Evolutionary conservation across 2,888 invertebrate species (phyloP).

Genomic region (Drosophila cognata): DNA sequence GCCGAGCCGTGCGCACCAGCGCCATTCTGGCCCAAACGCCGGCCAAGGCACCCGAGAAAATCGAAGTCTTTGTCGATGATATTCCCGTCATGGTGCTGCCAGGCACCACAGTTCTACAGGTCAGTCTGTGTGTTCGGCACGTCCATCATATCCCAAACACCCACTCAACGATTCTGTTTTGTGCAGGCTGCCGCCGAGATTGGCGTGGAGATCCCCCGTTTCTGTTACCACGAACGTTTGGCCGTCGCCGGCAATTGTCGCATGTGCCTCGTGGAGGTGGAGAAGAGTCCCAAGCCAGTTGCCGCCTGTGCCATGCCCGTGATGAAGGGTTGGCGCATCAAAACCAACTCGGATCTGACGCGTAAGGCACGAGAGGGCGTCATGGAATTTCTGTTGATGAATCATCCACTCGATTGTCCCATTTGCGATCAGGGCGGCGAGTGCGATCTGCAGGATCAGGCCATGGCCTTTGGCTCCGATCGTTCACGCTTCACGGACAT

Average conservation of each 20-base stretch:
- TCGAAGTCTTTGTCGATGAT: conserved; percentile 99
- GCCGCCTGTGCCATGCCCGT: conserved; percentile 99
- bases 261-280: conserved; percentile 99
- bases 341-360: conserved; percentile 98
- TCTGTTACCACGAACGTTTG: conserved; percentile 99
- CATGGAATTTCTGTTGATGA: conserved; percentile 99
- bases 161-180: neutral
- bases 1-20: conserved; percentile 85
- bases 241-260: conserved; percentile 99
- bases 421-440: conserved; percentile 99
- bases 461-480: conserved; percentile 99
- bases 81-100: conserved; percentile 96
- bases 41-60: conserved; percentile 89
- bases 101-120: conserved; percentile 98
- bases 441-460: conserved; percentile 98
- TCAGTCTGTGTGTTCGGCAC: conserved; percentile 81
- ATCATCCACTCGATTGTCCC: conserved; percentile 99
- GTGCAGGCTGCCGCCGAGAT: conserved; percentile 95
- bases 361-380: conserved; percentile 93
- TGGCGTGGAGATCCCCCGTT: conserved; percentile 99
- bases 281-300: conserved; percentile 98
- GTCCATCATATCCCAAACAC: conserved; percentile 1
- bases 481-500: conserved; percentile 97
- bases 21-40: conserved; percentile 85
- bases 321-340: conserved; percentile 99